These are phyloP conservation scores for Amblyraja radiata DNA, from an alignment of 2,797 vertebrate genomes.

Conservation along the genomic window DNA sequence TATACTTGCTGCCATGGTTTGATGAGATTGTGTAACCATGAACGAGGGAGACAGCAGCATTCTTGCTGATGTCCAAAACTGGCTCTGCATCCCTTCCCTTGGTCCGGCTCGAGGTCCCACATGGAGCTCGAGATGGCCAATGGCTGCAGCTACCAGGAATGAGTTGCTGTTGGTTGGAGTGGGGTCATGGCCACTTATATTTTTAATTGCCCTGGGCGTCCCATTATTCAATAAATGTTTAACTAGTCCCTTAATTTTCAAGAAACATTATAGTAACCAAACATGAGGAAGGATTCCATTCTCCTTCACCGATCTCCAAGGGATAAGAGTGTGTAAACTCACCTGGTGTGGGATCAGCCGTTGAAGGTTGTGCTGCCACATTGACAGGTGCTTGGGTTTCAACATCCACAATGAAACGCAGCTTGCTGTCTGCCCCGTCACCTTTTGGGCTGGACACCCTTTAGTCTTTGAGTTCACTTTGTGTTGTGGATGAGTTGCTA, in stretches of 20 bases:
- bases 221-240: too few relatives aligned
- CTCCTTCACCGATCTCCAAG: background rate
- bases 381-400: background rate
- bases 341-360: background rate
- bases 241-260: background rate
- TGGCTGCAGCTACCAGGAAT: too few relatives aligned
- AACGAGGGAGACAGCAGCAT: background rate
- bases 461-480: background rate
- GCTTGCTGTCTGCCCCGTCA: too few relatives aligned
- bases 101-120: background rate
- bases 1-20: background rate
- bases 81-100: background rate
- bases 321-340: background rate
- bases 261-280: background rate
- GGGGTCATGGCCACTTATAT: too few relatives aligned
- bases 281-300: background rate
- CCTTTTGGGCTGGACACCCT: background rate
- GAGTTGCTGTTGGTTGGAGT: too few relatives aligned
- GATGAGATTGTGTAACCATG: background rate
- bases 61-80: background rate
- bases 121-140: background rate
- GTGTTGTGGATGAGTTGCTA: background rate
- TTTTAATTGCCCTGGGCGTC: too few relatives aligned
- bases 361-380: background rate
- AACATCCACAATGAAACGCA: background rate